Evolutionary conservation across 1,140 invertebrate species (phyloP).

Genomic region (Drosophila saltans): DNA sequence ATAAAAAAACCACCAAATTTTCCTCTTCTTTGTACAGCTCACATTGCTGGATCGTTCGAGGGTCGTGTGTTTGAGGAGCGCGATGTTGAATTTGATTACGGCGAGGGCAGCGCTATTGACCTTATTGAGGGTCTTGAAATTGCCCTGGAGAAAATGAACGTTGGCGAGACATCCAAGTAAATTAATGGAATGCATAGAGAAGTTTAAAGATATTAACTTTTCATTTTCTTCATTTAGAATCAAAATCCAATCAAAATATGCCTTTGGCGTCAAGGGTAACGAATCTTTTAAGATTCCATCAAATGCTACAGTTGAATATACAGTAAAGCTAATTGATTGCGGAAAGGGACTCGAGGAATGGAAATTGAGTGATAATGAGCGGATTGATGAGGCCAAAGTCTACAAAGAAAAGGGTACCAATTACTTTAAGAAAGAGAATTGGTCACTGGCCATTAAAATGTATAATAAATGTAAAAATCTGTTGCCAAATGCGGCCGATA

Average conservation of each 20-base stretch:
- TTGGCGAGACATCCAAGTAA: conserved; percentile 89
- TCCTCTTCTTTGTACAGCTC: conserved; percentile 85
- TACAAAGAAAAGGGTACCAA: conserved; percentile 96
- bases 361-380: conserved; percentile 91
- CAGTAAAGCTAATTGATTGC: conserved; percentile 91
- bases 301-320: conserved; percentile 91
- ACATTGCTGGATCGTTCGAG: conserved; percentile 89
- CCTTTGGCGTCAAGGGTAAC: conserved; percentile 90
- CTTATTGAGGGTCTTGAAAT: conserved; percentile 93
- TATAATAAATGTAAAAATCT: conserved; percentile 89
- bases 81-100: conserved; percentile 92
- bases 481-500: conserved; percentile 78
- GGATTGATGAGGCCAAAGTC: conserved; percentile 91
- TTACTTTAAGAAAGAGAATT: conserved; percentile 94
- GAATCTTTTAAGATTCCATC: conserved; percentile 90
- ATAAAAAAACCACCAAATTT: conserved; percentile 38
- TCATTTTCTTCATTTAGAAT: conserved; percentile 43
- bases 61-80: conserved; percentile 89
- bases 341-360: conserved; percentile 92
- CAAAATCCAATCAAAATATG: conserved; percentile 91
- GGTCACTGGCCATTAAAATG: conserved; percentile 92
- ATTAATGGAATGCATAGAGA: not conserved
- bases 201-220: not conserved
- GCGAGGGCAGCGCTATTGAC: conserved; percentile 91
- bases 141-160: conserved; percentile 92